A percentile compares a stretch with the other conserved stretches of the same genome.
Evolutionary conservation across 2,888 invertebrate genomes (phyloP).

Genomic region (Andrena dorsata): DNA sequence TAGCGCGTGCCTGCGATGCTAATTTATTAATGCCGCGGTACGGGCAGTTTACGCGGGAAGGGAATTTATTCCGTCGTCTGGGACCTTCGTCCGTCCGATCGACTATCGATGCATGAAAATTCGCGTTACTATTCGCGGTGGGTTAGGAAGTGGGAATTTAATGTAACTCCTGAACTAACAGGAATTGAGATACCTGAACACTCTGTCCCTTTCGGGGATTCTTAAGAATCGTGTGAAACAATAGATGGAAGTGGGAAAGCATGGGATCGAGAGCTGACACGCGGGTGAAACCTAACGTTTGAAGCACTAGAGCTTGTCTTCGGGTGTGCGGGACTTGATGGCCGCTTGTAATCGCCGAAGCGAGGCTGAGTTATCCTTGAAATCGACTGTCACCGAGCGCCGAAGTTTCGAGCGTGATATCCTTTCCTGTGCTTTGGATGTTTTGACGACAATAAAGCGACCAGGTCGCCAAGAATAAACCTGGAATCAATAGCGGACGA

Average conservation of each 20-base stretch:
- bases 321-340: no score
- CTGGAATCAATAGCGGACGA: conserved; percentile 75
- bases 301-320: no score
- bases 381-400: conserved; percentile 22
- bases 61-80: conserved; percentile 39
- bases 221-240: no score
- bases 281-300: no score
- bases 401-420: conserved; percentile 31
- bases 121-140: not conserved
- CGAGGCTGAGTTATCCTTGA: no score
- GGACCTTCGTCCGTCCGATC: conserved; percentile 16
- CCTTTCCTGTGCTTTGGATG: conserved; percentile 61
- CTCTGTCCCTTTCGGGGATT: no score
- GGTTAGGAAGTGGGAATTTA: no score
- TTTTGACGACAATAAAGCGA: conserved; percentile 70
- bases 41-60: conserved; percentile 2
- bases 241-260: no score
- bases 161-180: no score
- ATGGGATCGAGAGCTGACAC: no score
- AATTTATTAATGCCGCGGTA: conserved; percentile 47
- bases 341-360: no score
- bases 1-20: conserved; percentile 49
- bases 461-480: conserved; percentile 76
- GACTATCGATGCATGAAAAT: conserved; percentile 29
- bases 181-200: no score